Conservation (phyloP, 2,113 vertebrate species). For the Gulo gulo region DNA sequence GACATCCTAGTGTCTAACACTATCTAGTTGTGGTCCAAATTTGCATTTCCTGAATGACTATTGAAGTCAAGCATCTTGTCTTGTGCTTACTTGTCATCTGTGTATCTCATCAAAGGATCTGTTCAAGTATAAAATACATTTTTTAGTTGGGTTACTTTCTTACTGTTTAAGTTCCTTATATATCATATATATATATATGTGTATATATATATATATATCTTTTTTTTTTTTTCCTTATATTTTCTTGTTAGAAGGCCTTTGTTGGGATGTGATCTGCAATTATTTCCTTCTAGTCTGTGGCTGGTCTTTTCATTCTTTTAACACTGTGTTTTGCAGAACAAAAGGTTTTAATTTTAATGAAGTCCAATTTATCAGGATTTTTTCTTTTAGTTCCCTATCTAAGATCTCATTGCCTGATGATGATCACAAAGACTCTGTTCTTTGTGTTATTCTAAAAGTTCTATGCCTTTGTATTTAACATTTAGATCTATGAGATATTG, state of each 20-base stretch:
- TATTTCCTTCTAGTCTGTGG: not conserved
- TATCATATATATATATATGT: too few relatives aligned
- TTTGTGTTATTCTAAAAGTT: not conserved
- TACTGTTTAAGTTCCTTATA: not conserved
- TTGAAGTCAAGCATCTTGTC: not conserved
- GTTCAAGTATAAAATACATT: not conserved
- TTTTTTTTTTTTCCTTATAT: too few relatives aligned
- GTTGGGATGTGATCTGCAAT: not conserved
- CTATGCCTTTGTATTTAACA: not conserved
- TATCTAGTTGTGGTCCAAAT: not conserved
- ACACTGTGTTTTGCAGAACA: not conserved
- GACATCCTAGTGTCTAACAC: not conserved
- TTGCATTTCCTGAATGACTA: not conserved
- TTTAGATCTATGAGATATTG: not conserved
- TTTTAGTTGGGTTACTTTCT: not conserved
- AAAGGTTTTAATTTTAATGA: not conserved
- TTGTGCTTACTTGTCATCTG: not conserved
- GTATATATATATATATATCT: not conserved
- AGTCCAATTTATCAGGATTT: not conserved
- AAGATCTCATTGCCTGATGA: not conserved
- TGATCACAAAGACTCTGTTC: not conserved
- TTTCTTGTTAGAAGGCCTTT: not conserved
- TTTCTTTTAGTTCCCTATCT: not conserved
- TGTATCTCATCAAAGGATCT: not conserved
- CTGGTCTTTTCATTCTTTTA: not conserved